Percentiles rank a stretch among this genome's conserved stretches.
phyloP scores from a whole-genome alignment of 2,797 vertebrate genomes.

The Falco naumanni region DNA sequence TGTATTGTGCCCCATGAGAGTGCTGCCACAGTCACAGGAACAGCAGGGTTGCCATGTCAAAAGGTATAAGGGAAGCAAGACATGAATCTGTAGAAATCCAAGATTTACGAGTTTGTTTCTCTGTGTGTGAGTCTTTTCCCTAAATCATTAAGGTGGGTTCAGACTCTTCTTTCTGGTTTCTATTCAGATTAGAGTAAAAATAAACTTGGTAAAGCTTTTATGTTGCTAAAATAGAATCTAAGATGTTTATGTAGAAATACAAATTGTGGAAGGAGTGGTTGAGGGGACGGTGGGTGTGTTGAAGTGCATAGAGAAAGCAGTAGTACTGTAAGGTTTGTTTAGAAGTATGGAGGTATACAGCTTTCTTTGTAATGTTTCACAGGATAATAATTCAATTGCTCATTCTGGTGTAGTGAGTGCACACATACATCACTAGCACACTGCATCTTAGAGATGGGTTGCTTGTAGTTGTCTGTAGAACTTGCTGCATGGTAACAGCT shows the following conservation, averaged over 20 bases:
- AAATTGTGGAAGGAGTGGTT: neutral
- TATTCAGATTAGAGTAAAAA: neutral
- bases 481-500: conserved; percentile 1
- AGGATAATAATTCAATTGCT: conserved; percentile 29
- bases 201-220: neutral
- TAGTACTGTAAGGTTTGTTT: neutral
- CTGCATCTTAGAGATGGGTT: conserved; percentile 2
- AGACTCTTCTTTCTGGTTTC: neutral
- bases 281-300: neutral
- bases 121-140: rapidly evolving
- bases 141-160: neutral
- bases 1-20: neutral
- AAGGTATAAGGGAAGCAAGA: neutral
- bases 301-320: neutral
- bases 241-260: neutral
- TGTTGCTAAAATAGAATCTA: neutral
- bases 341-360: neutral
- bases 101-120: neutral
- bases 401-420: neutral
- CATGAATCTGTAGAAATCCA: neutral
- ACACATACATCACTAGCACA: conserved; percentile 5
- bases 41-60: neutral
- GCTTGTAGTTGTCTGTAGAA: conserved; percentile 9
- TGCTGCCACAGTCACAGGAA: neutral
- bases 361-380: conserved; percentile 18